Evolutionary conservation across 2,888 invertebrate species (phyloP), one percentile per base, ranked within the genome.

Genomic region (Beris chalybata): DNA sequence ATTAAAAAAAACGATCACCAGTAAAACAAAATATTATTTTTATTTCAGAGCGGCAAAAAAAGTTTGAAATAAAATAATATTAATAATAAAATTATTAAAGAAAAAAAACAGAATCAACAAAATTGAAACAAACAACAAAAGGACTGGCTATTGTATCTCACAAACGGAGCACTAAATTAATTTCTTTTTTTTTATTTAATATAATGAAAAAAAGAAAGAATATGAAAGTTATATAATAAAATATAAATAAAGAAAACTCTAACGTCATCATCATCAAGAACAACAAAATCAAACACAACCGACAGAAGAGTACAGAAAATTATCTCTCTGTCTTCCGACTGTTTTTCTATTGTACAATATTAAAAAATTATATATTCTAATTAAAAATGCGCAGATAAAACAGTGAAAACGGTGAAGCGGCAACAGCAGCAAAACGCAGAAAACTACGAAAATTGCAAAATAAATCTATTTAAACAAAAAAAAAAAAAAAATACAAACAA

Each of bases 141-240:
- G 50, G 61, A 61, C 61, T 61, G 61, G 61, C 61, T 61, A 38
- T 52, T 52, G 61, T 61, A 52, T 52, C 52, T 50, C 52, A 61
- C 61, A 43, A 52, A 52, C 61, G 61, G 43, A 61, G 61, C 47
- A 30, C 38, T n/a, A 50, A 52, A 61, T 38, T 52, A 52, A 44
- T 61, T 61, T n/a, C n/a, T n/a, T 15, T 61, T 52, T 52, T 38
- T 61, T 61, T 61, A 61, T 38, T 29, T 38, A 43, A 56, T 22
- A 43, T 43, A 31, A 54, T 54, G 31, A 31, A 29, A 30, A 54
- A 38, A 43, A 43, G 6, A 29, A 57, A 45, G 7, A 58, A 58
- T 58, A 22, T 45, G 45, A 22, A 22, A 22, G 22, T 22, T 38
- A 32, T 13, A 22, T 15, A 58, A 45, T 13, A 15, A 43, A 38